phyloP scores from a whole-genome alignment of 2,797 vertebrate species.

The Parauchenoglanis ngamensis region DNA sequence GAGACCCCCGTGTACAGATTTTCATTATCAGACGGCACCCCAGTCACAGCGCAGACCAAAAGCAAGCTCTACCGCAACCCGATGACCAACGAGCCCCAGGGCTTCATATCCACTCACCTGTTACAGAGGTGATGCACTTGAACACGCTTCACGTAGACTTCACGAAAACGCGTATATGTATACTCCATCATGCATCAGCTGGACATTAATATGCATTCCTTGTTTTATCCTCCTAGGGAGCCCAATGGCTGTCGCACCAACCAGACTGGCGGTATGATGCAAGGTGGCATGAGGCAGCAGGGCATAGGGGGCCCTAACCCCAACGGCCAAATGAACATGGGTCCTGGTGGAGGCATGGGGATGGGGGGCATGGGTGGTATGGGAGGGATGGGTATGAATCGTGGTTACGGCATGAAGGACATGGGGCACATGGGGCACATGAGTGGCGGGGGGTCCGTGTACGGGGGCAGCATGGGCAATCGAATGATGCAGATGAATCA shows the following conservation, averaged over 20 bases:
- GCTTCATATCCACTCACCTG: constrained; percentile 92
- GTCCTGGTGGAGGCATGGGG: constrained; percentile 74
- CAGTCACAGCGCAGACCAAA: constrained; percentile 93
- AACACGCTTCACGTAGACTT: not conserved
- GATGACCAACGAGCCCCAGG: constrained; percentile 87
- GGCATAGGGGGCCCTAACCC: constrained; percentile 76
- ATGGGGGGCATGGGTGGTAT: constrained; percentile 72
- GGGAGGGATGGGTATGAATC: constrained; percentile 67
- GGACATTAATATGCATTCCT: not conserved
- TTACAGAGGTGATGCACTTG: constrained; percentile 83
- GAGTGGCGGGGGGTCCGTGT: constrained; percentile 77
- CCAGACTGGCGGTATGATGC: constrained; percentile 69
- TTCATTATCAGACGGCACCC: constrained; percentile 92
- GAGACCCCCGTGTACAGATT: constrained; percentile 94
- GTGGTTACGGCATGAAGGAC: constrained; percentile 82
- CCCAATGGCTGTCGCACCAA: constrained; percentile 88
- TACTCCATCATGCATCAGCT: not conserved
- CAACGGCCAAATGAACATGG: constrained; percentile 80
- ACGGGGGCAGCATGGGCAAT: constrained; percentile 63
- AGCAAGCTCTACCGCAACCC: constrained; percentile 91
- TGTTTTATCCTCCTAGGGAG: constrained; percentile 77
- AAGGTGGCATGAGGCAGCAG: constrained; percentile 73
- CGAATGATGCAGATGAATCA: constrained; percentile 72
- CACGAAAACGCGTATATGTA: not conserved
- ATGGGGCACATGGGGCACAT: constrained; percentile 78